Percentiles rank a stretch among this genome's conserved stretches.
phyloP scores from a whole-genome alignment of 1,140 invertebrate genomes.

The Bombus sibiricus region DNA sequence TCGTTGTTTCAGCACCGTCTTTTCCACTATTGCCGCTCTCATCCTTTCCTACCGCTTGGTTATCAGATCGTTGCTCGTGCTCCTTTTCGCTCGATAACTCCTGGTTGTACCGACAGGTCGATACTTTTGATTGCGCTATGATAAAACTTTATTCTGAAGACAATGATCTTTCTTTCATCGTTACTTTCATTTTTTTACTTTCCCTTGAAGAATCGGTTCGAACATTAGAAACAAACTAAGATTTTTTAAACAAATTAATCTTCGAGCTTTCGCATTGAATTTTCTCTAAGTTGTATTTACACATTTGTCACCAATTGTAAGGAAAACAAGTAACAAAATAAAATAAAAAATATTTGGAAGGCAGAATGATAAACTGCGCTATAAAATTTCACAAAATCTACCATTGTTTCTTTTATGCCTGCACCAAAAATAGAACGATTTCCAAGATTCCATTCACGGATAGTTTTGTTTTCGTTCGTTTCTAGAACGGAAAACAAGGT shows the following conservation, averaged over 20 bases:
- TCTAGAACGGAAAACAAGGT: background rate
- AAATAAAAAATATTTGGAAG: background rate
- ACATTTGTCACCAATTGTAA: background rate
- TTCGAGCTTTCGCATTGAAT: background rate
- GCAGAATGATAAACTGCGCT: background rate
- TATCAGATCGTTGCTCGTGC: slow-evolving; percentile 21
- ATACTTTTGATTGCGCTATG: slow-evolving; percentile 64
- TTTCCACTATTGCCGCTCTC: slow-evolving; percentile 13
- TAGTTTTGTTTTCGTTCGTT: slow-evolving; percentile 10
- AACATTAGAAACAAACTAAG: background rate
- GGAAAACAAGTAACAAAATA: background rate
- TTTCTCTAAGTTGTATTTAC: background rate
- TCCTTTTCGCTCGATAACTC: slow-evolving; percentile 41
- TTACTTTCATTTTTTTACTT: background rate
- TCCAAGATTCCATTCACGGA: slow-evolving; percentile 27
- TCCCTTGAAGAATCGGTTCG: background rate
- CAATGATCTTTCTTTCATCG: background rate
- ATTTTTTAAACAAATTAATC: background rate
- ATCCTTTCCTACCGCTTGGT: background rate
- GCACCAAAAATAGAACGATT: background rate
- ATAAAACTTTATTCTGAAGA: slow-evolving; percentile 63
- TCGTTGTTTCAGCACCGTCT: background rate
- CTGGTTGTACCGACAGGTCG: slow-evolving; percentile 68
- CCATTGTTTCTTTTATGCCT: slow-evolving; percentile 18
- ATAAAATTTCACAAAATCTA: slow-evolving; percentile 15